Evolutionary conservation across 2,113 vertebrate genomes (phyloP).

Genomic region (Pithys albifrons): DNA sequence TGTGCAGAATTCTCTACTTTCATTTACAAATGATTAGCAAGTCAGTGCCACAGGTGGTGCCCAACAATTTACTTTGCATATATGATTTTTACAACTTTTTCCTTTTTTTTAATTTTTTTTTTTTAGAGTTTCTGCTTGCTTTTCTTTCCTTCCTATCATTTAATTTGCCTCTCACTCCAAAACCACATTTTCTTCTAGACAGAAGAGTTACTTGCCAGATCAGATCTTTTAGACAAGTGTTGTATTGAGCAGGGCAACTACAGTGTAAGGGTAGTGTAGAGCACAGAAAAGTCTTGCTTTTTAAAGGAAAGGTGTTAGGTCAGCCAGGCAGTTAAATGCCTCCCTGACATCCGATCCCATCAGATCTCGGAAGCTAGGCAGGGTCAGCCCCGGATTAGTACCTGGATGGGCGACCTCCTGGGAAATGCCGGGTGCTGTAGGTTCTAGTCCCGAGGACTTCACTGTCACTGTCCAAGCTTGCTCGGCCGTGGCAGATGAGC

Average conservation of each 20-base stretch:
- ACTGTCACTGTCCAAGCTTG: no score
- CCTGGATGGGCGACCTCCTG: no score
- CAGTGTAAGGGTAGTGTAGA: fast-evolving
- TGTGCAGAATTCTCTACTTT: background rate
- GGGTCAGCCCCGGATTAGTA: no score
- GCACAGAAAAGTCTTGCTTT: background rate
- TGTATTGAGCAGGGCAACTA: fast-evolving
- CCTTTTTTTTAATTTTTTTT: background rate
- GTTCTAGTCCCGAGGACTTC: no score
- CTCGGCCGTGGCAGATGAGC: no score
- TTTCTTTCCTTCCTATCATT: background rate
- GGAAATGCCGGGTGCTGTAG: no score
- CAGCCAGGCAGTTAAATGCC: no score
- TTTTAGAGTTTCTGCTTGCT: background rate
- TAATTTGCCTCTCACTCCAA: background rate
- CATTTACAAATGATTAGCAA: background rate
- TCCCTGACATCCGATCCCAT: no score
- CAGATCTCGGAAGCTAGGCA: no score
- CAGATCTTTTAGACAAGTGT: background rate
- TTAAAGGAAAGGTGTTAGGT: background rate
- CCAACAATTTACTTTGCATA: background rate
- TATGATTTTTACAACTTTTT: background rate
- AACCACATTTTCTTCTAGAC: background rate
- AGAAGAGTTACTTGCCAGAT: background rate
- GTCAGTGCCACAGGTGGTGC: background rate